Percentiles rank a stretch among this genome's conserved stretches.
Conservation (phyloP, 2,888 invertebrate genomes). For the Tiliacea citrago region DNA sequence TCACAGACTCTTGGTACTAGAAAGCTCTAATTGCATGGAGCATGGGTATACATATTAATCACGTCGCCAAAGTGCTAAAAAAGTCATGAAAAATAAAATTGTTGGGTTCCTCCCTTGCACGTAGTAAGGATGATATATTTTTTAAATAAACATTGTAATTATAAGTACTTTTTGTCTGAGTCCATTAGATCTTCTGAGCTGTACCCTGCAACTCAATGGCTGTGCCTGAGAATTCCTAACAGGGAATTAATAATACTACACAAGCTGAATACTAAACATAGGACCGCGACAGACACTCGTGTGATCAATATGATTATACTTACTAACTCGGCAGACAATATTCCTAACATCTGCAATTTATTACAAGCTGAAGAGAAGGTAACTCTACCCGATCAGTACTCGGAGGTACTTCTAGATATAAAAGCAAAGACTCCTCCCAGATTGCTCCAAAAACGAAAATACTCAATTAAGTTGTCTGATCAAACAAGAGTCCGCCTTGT, state of each 20-base stretch:
- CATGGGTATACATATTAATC: too few relatives aligned
- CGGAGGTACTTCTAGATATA: background rate
- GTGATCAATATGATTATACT: background rate
- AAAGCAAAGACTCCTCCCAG: background rate
- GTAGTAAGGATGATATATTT: too few relatives aligned
- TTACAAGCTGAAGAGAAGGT: background rate
- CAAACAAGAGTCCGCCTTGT: constrained; percentile 10
- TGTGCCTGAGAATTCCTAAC: background rate
- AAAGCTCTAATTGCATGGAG: too few relatives aligned
- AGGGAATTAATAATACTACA: background rate
- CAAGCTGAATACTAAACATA: background rate
- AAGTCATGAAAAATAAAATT: too few relatives aligned
- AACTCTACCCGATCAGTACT: background rate
- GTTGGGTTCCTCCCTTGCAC: too few relatives aligned
- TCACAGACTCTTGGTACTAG: too few relatives aligned
- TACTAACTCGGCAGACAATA: background rate
- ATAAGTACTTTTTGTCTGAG: too few relatives aligned
- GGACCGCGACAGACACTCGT: background rate
- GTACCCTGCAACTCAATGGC: background rate
- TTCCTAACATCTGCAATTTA: background rate
- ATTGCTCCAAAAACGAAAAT: constrained; percentile 12
- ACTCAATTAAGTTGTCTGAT: constrained; percentile 30
- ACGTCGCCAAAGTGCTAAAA: too few relatives aligned
- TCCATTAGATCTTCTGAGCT: too few relatives aligned
- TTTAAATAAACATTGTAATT: too few relatives aligned